These are phyloP conservation scores for human DNA, from an alignment of 2,113 vertebrate species.

Conservation along the genomic window DNA sequence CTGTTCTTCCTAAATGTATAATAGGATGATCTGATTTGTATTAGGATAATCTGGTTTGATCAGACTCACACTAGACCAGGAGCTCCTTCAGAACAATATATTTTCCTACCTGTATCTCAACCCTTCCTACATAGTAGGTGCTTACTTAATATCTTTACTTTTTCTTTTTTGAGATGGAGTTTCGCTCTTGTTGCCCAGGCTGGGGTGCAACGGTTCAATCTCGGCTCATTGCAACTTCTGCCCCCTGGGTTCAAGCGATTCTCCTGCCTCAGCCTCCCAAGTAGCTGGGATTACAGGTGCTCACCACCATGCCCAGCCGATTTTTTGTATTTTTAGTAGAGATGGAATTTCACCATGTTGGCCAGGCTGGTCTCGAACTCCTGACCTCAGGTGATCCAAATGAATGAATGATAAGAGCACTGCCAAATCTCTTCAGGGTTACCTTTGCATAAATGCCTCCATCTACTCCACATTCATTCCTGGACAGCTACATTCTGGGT, in stretches of 20 bases:
- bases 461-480: rapidly evolving
- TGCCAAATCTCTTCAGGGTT: background rate
- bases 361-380: too few relatives aligned
- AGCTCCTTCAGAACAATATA: rapidly evolving
- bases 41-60: background rate
- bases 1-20: background rate
- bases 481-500: rapidly evolving
- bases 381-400: background rate
- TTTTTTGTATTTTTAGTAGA: too few relatives aligned
- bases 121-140: background rate
- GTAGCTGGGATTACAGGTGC: too few relatives aligned
- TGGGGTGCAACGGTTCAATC: too few relatives aligned
- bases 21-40: background rate
- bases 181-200: too few relatives aligned
- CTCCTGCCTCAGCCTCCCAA: too few relatives aligned
- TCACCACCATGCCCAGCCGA: too few relatives aligned
- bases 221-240: too few relatives aligned
- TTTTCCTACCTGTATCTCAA: background rate
- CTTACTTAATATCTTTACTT: too few relatives aligned
- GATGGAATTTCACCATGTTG: too few relatives aligned
- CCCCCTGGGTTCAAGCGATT: too few relatives aligned
- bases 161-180: too few relatives aligned
- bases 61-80: background rate
- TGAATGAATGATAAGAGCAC: background rate
- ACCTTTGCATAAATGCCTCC: background rate